Base-by-base conservation (phyloP, 2,797 vertebrate species). In the Sebastes vulpes region DNA sequence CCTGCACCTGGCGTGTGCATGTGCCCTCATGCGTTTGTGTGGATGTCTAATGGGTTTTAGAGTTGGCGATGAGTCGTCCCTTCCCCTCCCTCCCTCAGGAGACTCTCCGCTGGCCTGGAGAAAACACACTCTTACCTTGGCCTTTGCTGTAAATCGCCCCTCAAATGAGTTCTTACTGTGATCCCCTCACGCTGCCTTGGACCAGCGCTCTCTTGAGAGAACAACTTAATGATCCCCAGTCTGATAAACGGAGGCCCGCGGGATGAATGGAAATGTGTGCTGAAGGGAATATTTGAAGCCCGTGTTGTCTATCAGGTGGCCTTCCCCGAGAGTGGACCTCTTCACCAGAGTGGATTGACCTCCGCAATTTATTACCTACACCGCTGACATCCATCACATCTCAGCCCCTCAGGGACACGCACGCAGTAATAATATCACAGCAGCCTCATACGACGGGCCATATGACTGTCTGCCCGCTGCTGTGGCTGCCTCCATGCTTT, bases 361-460 rank as follows among this genome's bases (percentile, higher is more conserved):
- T 83, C 57, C n/a, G 64, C 92, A 86, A 91, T 94, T 94, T 92
- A 92, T 93, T 92, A 88, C 72, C 60, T 48, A 63, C 65, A 25
- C 54, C 1, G 16, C 81, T 81, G 86, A 90, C 83, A 91, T 92
- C 74, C 79, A 87, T 92, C 86, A 84, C 80, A 79, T 71, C 59
- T 71, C 78, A 78, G 63, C 70, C 89, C 89, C 85, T 79, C 81
- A 70, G 82, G 84, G 87, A 83, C 85, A 75, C 68, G n/a, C 67
- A 69, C 2, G 21, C 72, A 76, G 77, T 89, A 87, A 92, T 90
- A 85, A 85, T 73, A 82, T 85, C 71, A 75, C 70, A 71, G 86
- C 65, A 66, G 67, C 57, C 18, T 7, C 16, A 23, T 52, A 60
- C 65, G 58, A 14, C 75, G 56, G 53, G 25, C 32, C 80, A 59